Evolutionary conservation across 2,797 vertebrate species (phyloP).

Genomic region (Psittacula derbiana): DNA sequence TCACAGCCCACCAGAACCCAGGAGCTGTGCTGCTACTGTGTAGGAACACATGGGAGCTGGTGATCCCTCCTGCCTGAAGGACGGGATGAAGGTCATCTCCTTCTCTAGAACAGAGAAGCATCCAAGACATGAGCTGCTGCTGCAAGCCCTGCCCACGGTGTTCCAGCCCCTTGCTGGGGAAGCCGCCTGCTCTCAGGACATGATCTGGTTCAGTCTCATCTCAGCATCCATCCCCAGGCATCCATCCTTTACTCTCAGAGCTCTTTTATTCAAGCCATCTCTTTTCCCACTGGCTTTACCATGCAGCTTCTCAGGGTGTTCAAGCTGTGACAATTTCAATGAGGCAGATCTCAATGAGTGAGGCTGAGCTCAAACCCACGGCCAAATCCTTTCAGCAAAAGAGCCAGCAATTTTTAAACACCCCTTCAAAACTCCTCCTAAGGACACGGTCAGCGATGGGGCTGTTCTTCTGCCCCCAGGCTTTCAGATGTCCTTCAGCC

Average conservation of each 20-base stretch:
- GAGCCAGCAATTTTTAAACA: neutral
- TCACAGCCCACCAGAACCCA: neutral
- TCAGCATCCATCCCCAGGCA: rapidly evolving
- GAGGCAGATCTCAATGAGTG: neutral
- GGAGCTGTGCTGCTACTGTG: rapidly evolving
- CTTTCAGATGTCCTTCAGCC: neutral
- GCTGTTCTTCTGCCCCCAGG: neutral
- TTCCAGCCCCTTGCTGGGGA: rapidly evolving
- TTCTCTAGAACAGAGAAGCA: neutral
- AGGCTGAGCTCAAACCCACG: neutral
- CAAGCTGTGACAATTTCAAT: neutral
- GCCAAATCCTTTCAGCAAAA: neutral
- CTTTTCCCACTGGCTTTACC: neutral
- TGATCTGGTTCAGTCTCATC: neutral
- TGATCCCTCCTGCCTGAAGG: neutral
- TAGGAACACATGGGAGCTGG: rapidly evolving
- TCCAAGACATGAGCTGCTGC: rapidly evolving
- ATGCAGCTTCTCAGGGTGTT: neutral
- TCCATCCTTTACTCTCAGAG: neutral
- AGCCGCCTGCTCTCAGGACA: neutral
- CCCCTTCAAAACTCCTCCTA: neutral
- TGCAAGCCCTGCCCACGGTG: rapidly evolving
- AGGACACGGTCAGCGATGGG: neutral
- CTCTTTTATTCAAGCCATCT: neutral
- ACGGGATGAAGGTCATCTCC: neutral